These are phyloP conservation scores for Saturnia japonica DNA, from an alignment of 2,888 invertebrate genomes.

Conservation along the genomic window DNA sequence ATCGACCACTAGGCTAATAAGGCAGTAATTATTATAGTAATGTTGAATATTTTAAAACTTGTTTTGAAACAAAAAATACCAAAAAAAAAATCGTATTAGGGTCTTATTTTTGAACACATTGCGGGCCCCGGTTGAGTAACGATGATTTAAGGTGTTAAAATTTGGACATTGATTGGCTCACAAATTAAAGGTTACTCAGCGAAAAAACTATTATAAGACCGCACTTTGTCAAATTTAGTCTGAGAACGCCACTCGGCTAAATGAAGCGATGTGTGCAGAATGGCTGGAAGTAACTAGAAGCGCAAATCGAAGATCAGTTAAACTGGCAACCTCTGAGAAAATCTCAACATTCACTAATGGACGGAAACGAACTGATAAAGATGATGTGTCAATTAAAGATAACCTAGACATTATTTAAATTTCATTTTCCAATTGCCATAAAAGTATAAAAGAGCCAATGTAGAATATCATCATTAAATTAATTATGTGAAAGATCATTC, in stretches of 20 bases:
- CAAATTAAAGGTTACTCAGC: neutral
- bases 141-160: too few species aligned
- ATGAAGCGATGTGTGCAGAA: neutral
- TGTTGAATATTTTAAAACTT: too few species aligned
- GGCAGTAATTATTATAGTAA: too few species aligned
- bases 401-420: neutral
- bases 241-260: neutral
- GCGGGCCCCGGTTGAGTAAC: too few species aligned
- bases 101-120: too few species aligned
- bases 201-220: neutral
- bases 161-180: neutral
- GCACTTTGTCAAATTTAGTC: neutral
- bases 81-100: too few species aligned
- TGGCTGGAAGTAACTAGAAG: neutral
- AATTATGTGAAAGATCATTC: conserved; percentile 7
- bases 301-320: neutral
- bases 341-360: neutral
- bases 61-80: too few species aligned
- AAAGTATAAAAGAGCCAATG: neutral
- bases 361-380: neutral
- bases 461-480: neutral
- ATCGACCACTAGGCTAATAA: too few species aligned
- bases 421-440: neutral
- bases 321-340: neutral
- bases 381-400: neutral